Conservation (phyloP, 2,113 vertebrate species). For the Otocyon megalotis region DNA sequence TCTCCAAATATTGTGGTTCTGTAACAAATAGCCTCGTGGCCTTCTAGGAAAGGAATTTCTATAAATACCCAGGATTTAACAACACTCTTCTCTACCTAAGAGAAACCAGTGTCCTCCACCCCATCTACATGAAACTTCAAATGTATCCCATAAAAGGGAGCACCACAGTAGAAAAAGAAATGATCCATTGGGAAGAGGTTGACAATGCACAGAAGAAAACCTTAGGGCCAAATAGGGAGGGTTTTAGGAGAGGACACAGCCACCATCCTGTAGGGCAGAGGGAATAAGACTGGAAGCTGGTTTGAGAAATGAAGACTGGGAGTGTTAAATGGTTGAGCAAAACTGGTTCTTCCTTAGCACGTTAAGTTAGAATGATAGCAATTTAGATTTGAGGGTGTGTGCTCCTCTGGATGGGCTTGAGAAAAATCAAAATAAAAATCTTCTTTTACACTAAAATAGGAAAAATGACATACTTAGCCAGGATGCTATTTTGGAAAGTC, state of each 20-base stretch:
- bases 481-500: slow-evolving; percentile 31
- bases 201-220: neutral
- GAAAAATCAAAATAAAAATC: neutral
- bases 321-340: neutral
- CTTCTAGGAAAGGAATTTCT: slow-evolving; percentile 46
- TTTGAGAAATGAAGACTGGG: neutral
- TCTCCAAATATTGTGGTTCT: neutral
- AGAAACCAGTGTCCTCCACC: neutral
- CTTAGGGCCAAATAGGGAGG: neutral
- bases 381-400: neutral
- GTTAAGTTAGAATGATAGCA: neutral
- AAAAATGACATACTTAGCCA: neutral
- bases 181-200: neutral
- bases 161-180: neutral
- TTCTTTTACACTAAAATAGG: neutral
- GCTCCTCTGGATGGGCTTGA: neutral
- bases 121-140: neutral
- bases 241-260: neutral
- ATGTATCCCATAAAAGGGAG: neutral
- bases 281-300: neutral
- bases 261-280: rapidly evolving
- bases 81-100: neutral
- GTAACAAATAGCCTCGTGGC: neutral
- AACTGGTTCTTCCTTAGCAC: neutral
- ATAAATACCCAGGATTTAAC: neutral